Conservation (phyloP, 2,797 vertebrate species). For the Kryptopterus vitreolus region DNA sequence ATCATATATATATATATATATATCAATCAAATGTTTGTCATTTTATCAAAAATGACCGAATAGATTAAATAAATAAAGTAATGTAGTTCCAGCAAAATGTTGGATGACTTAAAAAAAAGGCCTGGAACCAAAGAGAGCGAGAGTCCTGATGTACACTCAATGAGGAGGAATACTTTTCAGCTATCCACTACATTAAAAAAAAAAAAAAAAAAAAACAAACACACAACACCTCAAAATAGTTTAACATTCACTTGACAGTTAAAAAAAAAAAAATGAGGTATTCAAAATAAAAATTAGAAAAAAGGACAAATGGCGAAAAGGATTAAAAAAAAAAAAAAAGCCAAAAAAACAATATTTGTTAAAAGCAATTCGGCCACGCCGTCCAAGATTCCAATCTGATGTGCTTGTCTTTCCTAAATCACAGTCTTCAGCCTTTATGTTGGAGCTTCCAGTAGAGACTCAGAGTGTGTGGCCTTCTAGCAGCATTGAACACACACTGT, state of each 20-base stretch:
- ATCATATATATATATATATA: too few species aligned
- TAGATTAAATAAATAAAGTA: slow-evolving; percentile 17
- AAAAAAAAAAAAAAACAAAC: not conserved
- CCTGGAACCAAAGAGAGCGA: slow-evolving; percentile 11
- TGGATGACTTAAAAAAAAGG: not conserved
- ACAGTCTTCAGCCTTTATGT: slow-evolving; percentile 34
- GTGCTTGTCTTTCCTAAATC: slow-evolving; percentile 51
- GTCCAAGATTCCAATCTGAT: slow-evolving; percentile 52
- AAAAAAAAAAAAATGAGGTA: slow-evolving; percentile 42
- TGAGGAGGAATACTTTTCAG: not conserved
- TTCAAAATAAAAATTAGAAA: slow-evolving; percentile 46
- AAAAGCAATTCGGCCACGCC: slow-evolving; percentile 38
- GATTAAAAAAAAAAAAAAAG: slow-evolving; percentile 46
- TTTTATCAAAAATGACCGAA: slow-evolving; percentile 16
- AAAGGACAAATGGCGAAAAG: slow-evolving; percentile 37
- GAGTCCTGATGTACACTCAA: not conserved
- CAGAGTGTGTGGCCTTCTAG: slow-evolving; percentile 45
- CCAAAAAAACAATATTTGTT: too few species aligned
- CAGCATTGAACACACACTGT: slow-evolving; percentile 40
- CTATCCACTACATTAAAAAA: not conserved
- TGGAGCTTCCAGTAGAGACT: slow-evolving; percentile 39
- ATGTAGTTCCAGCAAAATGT: slow-evolving; percentile 22
- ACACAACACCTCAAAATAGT: slow-evolving; percentile 23
- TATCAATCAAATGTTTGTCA: slow-evolving; percentile 1
- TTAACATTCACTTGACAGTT: slow-evolving; percentile 38